Conservation (phyloP, 1,140 invertebrate species). For the Drosophila athabasca region DNA sequence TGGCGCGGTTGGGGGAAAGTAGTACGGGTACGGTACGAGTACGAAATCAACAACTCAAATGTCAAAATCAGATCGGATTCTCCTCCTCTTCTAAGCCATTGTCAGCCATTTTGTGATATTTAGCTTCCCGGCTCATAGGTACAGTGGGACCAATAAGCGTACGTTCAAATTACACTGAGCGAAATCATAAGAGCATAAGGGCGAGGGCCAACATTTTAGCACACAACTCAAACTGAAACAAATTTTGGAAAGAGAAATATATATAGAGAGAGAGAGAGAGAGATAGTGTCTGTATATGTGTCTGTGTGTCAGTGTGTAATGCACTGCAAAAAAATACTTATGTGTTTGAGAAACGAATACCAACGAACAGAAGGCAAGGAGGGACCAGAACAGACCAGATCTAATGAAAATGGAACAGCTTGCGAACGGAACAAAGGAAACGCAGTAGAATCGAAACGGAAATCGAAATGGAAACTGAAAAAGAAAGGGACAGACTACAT, state of each 20-base stretch:
- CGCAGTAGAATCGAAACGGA: slow-evolving; percentile 15
- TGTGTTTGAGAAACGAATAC: slow-evolving; percentile 4
- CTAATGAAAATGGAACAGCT: slow-evolving; percentile 11
- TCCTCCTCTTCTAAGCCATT: slow-evolving; percentile 6
- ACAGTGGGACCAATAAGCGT: slow-evolving; percentile 32
- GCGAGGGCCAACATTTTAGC: slow-evolving; percentile 13
- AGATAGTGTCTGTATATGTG: slow-evolving; percentile 14
- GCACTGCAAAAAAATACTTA: slow-evolving; percentile 14
- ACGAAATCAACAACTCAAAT: slow-evolving; percentile 28
- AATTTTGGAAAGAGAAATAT: slow-evolving; percentile 5
- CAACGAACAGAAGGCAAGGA: slow-evolving; percentile 7
- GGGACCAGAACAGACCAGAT: not conserved
- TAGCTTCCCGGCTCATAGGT: slow-evolving; percentile 17
- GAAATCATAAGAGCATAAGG: slow-evolving; percentile 51
- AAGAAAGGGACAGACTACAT: no score
- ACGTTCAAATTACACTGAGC: slow-evolving; percentile 45
- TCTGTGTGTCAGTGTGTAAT: slow-evolving; percentile 27
- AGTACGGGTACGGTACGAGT: slow-evolving; percentile 29
- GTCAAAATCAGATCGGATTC: slow-evolving; percentile 16
- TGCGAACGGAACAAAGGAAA: not conserved
- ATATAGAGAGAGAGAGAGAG: slow-evolving; percentile 17
- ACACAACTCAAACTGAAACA: slow-evolving; percentile 43
- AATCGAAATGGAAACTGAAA: no score
- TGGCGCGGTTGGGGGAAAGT: not conserved
- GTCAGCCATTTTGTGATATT: not conserved